These are phyloP conservation scores for Merops nubicus DNA, from an alignment of 2,113 vertebrate species.

Conservation along the genomic window DNA sequence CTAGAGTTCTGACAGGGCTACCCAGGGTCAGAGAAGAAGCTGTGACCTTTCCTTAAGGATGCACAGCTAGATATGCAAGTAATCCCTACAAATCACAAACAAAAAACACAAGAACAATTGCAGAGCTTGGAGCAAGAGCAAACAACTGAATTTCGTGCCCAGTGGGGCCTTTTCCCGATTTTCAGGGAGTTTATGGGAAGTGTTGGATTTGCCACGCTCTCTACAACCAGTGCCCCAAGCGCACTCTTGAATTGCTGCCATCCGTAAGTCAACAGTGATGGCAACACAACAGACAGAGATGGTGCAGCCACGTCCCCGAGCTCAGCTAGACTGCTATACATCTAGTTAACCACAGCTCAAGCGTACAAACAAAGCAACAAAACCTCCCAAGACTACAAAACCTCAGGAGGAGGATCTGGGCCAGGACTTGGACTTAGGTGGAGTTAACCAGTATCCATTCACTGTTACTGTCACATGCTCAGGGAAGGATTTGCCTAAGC, in stretches of 20 bases:
- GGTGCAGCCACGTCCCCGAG: not conserved
- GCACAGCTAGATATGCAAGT: not conserved
- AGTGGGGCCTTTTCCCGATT: not conserved
- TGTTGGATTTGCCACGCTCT: not conserved
- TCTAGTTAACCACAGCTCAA: not conserved
- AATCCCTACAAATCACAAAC: not conserved
- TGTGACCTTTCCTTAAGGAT: not conserved
- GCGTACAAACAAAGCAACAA: not conserved
- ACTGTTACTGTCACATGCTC: fast-evolving
- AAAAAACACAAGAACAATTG: not conserved
- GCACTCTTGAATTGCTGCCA: fast-evolving
- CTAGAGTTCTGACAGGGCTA: not conserved
- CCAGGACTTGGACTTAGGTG: fast-evolving
- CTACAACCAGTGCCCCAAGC: fast-evolving
- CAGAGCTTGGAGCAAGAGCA: not conserved
- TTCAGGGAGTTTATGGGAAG: not conserved
- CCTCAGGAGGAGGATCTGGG: not conserved
- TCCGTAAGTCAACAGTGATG: fast-evolving
- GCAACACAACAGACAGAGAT: not conserved
- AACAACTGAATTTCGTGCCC: not conserved
- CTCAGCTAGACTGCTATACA: not conserved
- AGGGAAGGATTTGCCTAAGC: not conserved
- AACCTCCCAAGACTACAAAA: no score
- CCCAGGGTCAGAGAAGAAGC: not conserved
- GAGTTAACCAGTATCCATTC: not conserved